Conservation (phyloP, 2,113 vertebrate genomes). For the Esox niger region DNA sequence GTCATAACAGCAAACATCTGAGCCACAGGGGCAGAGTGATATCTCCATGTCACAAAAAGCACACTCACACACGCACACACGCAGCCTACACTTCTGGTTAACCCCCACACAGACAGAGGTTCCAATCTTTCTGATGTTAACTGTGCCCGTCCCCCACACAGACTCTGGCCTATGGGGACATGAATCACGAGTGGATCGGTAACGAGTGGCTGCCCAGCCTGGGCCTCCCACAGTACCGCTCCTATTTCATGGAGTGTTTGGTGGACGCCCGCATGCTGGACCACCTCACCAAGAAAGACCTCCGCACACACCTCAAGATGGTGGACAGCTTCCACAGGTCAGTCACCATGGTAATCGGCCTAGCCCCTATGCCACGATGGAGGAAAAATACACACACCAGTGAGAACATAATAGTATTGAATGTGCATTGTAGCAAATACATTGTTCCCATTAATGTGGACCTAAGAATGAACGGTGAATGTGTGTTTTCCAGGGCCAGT, state of each 20-base stretch:
- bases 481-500: constrained; percentile 79
- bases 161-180: constrained; percentile 95
- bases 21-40: constrained; percentile 1
- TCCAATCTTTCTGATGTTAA: too few relatives aligned
- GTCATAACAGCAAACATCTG: constrained; percentile 14
- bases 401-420: not conserved
- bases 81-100: not conserved
- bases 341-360: constrained; percentile 37
- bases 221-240: constrained; percentile 94
- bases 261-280: constrained; percentile 96
- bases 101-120: constrained; percentile 35
- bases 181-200: constrained; percentile 99
- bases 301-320: constrained; percentile 95
- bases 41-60: constrained; percentile 5
- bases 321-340: constrained; percentile 98
- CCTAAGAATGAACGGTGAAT: too few relatives aligned
- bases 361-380: not conserved
- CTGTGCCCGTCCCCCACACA: too few relatives aligned
- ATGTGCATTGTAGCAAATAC: not conserved
- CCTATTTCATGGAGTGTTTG: constrained; percentile 98
- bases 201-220: constrained; percentile 95
- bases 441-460: too few relatives aligned
- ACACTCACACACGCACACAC: constrained; percentile 10
- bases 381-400: constrained; percentile 31
- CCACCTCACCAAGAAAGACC: constrained; percentile 96